phyloP scores from a whole-genome alignment of 2,113 vertebrate genomes.

The Climacteris rufus region DNA sequence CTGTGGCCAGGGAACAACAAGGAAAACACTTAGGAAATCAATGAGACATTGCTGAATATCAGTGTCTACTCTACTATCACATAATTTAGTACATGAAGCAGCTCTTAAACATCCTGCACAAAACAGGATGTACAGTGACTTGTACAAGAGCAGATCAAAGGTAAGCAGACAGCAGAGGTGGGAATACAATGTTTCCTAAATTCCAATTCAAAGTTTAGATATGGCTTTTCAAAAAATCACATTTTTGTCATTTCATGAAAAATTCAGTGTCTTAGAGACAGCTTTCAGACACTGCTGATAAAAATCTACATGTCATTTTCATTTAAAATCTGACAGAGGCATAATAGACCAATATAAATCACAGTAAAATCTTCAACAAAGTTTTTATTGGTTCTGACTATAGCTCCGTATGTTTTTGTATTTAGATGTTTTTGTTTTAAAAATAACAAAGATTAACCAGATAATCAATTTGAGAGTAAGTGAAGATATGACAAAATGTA shows the following conservation, averaged over 20 bases:
- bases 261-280: background rate
- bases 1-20: conserved; percentile 62
- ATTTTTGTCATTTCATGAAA: background rate
- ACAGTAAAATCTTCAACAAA: background rate
- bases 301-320: background rate
- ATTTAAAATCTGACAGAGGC: background rate
- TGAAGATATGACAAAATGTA: background rate
- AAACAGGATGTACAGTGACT: background rate
- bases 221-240: background rate
- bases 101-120: background rate
- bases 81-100: background rate
- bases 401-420: background rate
- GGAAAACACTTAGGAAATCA: background rate
- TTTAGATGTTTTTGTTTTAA: background rate
- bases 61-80: background rate
- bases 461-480: background rate
- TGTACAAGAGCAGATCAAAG: background rate
- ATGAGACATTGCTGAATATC: background rate
- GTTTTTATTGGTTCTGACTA: background rate
- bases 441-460: background rate
- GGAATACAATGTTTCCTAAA: background rate
- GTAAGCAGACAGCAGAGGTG: background rate
- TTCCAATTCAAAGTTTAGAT: background rate
- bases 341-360: background rate
- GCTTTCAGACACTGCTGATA: background rate